Percentiles rank a stretch among this genome's conserved stretches.
Conservation (phyloP, 2,888 invertebrate genomes). For the Sphaerophoria rueppellii region DNA sequence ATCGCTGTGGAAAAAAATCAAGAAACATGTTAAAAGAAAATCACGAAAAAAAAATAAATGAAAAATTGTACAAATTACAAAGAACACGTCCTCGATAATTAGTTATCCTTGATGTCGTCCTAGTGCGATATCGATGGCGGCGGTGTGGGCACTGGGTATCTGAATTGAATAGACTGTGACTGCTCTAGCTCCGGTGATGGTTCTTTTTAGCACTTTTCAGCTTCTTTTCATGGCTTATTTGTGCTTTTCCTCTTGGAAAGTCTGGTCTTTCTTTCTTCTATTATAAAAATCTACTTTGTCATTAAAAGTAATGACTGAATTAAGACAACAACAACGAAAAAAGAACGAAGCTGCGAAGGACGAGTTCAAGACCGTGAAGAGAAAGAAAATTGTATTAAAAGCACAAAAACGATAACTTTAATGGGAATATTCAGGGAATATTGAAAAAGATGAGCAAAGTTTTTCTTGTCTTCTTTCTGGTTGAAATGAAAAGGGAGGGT, state of each 20-base stretch:
- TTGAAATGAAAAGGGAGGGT: not conserved
- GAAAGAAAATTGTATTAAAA: not conserved
- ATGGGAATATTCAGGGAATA: constrained; percentile 48
- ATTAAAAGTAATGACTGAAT: constrained; percentile 72
- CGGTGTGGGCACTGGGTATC: constrained; percentile 15
- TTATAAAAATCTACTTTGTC: constrained; percentile 70
- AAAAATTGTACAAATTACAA: constrained; percentile 54
- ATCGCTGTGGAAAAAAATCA: constrained; percentile 18
- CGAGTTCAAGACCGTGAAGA: not conserved
- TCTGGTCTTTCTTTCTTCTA: constrained; percentile 34
- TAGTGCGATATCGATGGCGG: constrained; percentile 3
- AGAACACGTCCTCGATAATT: constrained; percentile 72
- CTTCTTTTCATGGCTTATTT: constrained; percentile 69
- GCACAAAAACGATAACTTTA: constrained; percentile 35
- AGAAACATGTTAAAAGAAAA: not conserved
- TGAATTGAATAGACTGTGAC: not conserved
- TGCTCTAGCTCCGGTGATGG: constrained; percentile 10
- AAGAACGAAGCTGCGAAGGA: not conserved
- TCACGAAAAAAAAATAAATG: constrained; percentile 5
- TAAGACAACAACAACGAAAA: constrained; percentile 40
- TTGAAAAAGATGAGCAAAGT: constrained; percentile 35
- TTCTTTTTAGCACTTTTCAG: constrained; percentile 43
- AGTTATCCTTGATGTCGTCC: constrained; percentile 67
- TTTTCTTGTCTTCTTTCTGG: not conserved
- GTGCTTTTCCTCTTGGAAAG: constrained; percentile 47